Evolutionary conservation across 2,797 vertebrate species (phyloP).

Genomic region (Trachurus trachurus): DNA sequence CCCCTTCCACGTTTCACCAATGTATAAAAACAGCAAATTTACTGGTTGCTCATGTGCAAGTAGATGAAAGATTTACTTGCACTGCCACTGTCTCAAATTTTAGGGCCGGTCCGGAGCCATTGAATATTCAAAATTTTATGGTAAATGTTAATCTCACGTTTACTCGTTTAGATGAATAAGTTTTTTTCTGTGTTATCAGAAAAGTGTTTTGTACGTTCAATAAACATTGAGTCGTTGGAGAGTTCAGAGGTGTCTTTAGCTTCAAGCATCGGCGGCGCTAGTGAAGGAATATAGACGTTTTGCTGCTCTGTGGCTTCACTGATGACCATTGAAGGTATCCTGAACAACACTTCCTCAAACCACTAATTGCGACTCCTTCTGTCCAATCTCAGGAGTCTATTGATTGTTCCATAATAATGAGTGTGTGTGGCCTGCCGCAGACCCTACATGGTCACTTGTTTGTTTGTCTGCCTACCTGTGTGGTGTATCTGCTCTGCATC

Average conservation of each 20-base stretch:
- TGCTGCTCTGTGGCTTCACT: slow-evolving; percentile 9
- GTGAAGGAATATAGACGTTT: not conserved
- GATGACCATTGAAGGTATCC: slow-evolving; percentile 31
- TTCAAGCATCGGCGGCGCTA: not conserved
- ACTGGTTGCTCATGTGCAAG: no score
- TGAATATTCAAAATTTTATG: not conserved
- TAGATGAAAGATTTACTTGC: no score
- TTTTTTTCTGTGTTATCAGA: not conserved
- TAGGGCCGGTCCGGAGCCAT: no score
- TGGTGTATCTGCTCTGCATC: slow-evolving; percentile 17
- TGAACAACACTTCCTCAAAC: slow-evolving; percentile 50
- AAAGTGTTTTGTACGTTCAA: not conserved
- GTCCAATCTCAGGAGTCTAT: slow-evolving; percentile 68
- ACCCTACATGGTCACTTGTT: slow-evolving; percentile 20
- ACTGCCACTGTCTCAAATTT: no score
- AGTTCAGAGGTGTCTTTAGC: not conserved
- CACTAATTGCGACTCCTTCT: slow-evolving; percentile 67
- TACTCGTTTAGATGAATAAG: not conserved
- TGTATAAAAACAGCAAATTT: no score
- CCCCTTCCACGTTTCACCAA: no score
- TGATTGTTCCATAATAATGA: slow-evolving; percentile 64
- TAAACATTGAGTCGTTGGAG: not conserved
- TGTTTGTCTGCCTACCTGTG: slow-evolving; percentile 31
- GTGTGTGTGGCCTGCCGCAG: slow-evolving; percentile 33
- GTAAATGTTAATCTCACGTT: not conserved